phyloP scores from a whole-genome alignment of 2,888 invertebrate genomes.

The Oxycera nigricornis region DNA sequence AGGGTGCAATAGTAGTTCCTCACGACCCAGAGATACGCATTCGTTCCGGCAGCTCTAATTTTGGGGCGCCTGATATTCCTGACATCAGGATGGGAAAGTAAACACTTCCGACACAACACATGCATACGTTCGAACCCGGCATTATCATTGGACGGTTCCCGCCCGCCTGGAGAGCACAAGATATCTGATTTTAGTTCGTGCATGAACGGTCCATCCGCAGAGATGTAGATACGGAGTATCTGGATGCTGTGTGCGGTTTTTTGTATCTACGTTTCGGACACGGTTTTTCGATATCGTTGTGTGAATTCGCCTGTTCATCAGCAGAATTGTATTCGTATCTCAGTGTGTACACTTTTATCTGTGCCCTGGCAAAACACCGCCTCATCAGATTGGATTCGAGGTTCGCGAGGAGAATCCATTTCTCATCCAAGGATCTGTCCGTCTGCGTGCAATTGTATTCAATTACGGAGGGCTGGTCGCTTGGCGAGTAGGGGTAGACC shows the following conservation, averaged over 20 bases:
- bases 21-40: slow-evolving; percentile 4
- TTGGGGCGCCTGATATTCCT: neutral
- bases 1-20: neutral
- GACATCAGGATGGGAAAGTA: slow-evolving; percentile 32
- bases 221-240: slow-evolving; percentile 7
- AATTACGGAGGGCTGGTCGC: slow-evolving; percentile 24
- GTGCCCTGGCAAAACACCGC: slow-evolving; percentile 23
- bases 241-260: slow-evolving; percentile 35
- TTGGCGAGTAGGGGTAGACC: slow-evolving; percentile 9
- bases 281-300: slow-evolving; percentile 9
- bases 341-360: slow-evolving; percentile 12
- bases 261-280: slow-evolving; percentile 24
- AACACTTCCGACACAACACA: slow-evolving; percentile 27
- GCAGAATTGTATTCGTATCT: slow-evolving; percentile 25
- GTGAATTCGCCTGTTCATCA: slow-evolving; percentile 27
- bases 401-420: slow-evolving; percentile 11
- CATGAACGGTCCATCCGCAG: slow-evolving; percentile 28
- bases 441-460: slow-evolving; percentile 23
- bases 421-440: slow-evolving; percentile 24
- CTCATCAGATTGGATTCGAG: slow-evolving; percentile 22
- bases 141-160: slow-evolving; percentile 35
- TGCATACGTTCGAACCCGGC: slow-evolving; percentile 8
- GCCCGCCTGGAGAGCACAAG: slow-evolving; percentile 3
- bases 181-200: slow-evolving; percentile 30
- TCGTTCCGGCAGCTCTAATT: slow-evolving; percentile 17